Conservation (phyloP, 2,113 vertebrate genomes). For the Lepidothrix coronata region DNA sequence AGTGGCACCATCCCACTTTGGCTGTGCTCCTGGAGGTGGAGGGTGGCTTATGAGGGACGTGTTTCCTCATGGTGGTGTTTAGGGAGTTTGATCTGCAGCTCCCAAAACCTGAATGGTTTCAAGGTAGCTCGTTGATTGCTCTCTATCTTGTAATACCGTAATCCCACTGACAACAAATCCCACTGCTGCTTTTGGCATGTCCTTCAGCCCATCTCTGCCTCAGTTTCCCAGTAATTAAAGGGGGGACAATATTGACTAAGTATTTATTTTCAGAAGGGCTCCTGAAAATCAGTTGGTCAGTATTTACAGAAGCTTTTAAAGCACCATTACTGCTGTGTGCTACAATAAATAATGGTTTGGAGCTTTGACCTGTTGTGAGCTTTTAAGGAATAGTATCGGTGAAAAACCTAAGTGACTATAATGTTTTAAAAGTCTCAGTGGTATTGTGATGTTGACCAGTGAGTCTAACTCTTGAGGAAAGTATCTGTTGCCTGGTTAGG, state of each 20-base stretch:
- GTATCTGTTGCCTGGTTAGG: background rate
- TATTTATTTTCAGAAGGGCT: background rate
- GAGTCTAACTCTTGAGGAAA: background rate
- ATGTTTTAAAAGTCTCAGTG: background rate
- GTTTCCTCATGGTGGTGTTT: background rate
- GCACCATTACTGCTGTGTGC: background rate
- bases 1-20: background rate
- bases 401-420: background rate
- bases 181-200: background rate
- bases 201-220: background rate
- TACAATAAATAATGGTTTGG: background rate
- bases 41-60: background rate
- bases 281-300: background rate
- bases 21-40: background rate
- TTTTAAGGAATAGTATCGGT: background rate
- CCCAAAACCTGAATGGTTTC: background rate
- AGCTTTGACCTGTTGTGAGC: background rate
- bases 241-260: background rate
- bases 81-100: background rate
- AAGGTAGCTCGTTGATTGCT: background rate
- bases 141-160: background rate
- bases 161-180: background rate
- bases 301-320: conserved; percentile 7
- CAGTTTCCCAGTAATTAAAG: background rate
- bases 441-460: background rate